These are phyloP conservation scores for Tyrannus savana DNA, from an alignment of 2,113 vertebrate species.

Conservation along the genomic window DNA sequence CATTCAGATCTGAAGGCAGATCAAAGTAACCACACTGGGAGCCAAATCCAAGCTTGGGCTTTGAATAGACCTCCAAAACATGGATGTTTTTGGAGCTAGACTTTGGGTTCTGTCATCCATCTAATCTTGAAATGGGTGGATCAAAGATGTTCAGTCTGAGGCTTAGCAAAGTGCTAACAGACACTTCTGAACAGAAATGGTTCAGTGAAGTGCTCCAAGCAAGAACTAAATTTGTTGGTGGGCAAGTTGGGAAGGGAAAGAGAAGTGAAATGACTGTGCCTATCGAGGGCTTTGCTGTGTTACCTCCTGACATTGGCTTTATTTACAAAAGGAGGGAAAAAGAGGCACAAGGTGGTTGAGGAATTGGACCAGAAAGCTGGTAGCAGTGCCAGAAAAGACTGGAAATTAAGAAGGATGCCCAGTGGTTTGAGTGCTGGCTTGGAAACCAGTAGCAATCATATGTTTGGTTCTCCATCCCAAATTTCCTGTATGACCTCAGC, in stretches of 20 bases:
- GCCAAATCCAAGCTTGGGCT: neutral
- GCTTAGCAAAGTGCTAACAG: conserved; percentile 50
- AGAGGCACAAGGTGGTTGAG: neutral
- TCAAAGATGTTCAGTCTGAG: conserved; percentile 49
- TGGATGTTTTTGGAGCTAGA: conserved; percentile 8
- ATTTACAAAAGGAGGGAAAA: neutral
- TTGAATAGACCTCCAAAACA: conserved; percentile 39
- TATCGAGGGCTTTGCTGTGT: neutral
- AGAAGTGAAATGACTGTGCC: neutral
- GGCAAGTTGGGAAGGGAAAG: conserved; percentile 17
- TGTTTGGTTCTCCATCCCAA: conserved; percentile 22
- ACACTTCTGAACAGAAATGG: conserved; percentile 13
- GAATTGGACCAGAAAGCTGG: neutral
- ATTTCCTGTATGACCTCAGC: conserved; percentile 18
- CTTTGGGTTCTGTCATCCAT: conserved; percentile 43
- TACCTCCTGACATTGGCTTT: neutral
- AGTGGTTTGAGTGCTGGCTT: neutral
- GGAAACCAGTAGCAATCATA: conserved; percentile 23
- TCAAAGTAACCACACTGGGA: neutral
- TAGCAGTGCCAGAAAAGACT: conserved; percentile 17
- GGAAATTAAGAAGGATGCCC: conserved; percentile 46
- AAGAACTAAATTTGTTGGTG: conserved; percentile 2
- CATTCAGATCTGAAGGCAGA: neutral
- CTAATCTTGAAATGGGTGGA: conserved; percentile 56
- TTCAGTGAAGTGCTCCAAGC: conserved; percentile 7